Base-by-base conservation (phyloP, 1,140 invertebrate genomes). In the Nixonia krombeini region DNA sequence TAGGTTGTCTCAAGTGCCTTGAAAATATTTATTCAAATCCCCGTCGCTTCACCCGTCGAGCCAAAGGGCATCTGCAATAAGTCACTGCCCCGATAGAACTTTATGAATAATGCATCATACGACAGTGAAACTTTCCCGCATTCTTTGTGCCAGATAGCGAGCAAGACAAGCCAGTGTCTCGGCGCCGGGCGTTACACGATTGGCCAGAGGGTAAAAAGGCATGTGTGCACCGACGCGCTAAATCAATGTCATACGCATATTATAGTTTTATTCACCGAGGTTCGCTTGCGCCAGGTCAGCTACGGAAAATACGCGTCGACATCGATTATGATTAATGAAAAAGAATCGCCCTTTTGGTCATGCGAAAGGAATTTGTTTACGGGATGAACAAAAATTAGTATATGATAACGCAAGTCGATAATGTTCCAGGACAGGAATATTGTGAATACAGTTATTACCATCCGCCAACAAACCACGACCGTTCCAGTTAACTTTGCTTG, bases 21-120 rank as follows among this genome's bases (percentile, higher is more conserved):
- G 23, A 42, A 26, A 45, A 45, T 45, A 29, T 45, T 26, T 45
- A 45, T 45, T 45, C 26, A 45, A 45, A 45, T 29, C 42, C 13
- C 26, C 15, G 29, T 28, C 16, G 42, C 16, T 45, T 28, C 25
- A 10, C 42, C 25, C 13, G 15, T 12, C 25, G 42, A 45, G 12
- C 42, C 42, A 45, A 45, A 45, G 26, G 42, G 42, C 26, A 45
- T 16, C 42, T 28, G 25, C 42, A 29, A 45, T 45, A 29, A 45
- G 42, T 45, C 42, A 45, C 42, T 29, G 21, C 25, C 26, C 42
- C 21, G 42, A 45, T 45, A 29, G 42, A 45, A 45, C 10, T 29
- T 45, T 17, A 45, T 45, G 42, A 45, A 45, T 45, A 45, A 45
- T 45, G 42, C 16, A 45, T 45, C 42, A 15, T 29, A 45, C 42